phyloP scores from a whole-genome alignment of 2,113 vertebrate genomes.

The Cinclus mexicanus region DNA sequence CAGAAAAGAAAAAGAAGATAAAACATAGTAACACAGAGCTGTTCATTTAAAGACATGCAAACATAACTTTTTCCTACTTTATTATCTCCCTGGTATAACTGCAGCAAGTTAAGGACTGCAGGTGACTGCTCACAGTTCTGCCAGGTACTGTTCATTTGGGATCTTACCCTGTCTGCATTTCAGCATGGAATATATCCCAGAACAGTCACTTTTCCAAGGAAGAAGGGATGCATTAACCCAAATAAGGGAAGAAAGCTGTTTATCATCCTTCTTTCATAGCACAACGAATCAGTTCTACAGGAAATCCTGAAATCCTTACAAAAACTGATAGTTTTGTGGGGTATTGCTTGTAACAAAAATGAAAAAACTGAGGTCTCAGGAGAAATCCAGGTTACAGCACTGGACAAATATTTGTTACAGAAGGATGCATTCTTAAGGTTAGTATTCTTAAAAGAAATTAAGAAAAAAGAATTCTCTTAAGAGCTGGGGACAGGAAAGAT shows the following conservation, averaged over 20 bases:
- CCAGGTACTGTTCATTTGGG: neutral
- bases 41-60: neutral
- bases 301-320: neutral
- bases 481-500: neutral
- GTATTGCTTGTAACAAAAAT: neutral
- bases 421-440: neutral
- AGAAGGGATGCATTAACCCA: neutral
- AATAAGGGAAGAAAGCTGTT: neutral
- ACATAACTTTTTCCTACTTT: neutral
- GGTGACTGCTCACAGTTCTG: neutral
- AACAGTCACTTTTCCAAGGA: neutral
- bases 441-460: neutral
- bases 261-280: neutral
- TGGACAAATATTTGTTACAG: neutral
- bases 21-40: too few relatives aligned
- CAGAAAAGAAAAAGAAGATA: too few relatives aligned
- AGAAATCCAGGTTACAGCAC: neutral
- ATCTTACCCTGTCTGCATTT: neutral
- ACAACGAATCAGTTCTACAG: neutral
- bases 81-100: neutral
- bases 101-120: neutral
- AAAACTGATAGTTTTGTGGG: neutral
- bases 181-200: neutral
- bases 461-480: neutral
- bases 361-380: neutral